These are phyloP conservation scores for Pristiophorus japonicus DNA, from an alignment of 2,113 vertebrate genomes.

Conservation along the genomic window DNA sequence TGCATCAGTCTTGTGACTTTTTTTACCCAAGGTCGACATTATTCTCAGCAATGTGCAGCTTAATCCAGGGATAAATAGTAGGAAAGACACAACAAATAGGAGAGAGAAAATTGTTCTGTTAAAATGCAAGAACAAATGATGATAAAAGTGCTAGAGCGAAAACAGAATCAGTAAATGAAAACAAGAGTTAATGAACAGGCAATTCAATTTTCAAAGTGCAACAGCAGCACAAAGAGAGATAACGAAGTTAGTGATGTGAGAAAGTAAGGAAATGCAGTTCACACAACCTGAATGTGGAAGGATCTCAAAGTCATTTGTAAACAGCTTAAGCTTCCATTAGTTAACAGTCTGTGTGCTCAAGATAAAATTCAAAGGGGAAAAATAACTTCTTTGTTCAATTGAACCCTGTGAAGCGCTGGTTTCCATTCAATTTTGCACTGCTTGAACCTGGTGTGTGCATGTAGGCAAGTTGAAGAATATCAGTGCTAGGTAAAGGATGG, in stretches of 20 bases:
- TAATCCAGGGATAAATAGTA: background rate
- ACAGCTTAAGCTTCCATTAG: background rate
- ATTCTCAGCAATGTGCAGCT: background rate
- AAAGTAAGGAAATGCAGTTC: background rate
- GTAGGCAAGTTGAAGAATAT: background rate
- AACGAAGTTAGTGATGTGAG: background rate
- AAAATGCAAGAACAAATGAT: background rate
- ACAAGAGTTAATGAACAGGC: background rate
- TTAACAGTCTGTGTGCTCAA: background rate
- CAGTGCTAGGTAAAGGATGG: background rate
- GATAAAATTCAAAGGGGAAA: background rate
- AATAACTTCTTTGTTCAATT: background rate
- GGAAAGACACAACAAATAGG: background rate
- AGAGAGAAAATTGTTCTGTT: background rate
- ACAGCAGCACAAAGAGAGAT: background rate
- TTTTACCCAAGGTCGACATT: background rate
- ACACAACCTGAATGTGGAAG: background rate
- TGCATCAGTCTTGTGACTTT: background rate
- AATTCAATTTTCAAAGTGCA: conserved; percentile 1
- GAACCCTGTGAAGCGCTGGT: background rate
- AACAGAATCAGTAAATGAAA: background rate
- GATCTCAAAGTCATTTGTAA: background rate
- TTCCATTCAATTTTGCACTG: background rate
- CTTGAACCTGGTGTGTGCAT: background rate
- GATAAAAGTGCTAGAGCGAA: background rate